A percentile compares a stretch with the other conserved stretches of the same genome.
Evolutionary conservation across 2,888 invertebrate genomes (phyloP).

Genomic region (Ormyrus thymus): DNA sequence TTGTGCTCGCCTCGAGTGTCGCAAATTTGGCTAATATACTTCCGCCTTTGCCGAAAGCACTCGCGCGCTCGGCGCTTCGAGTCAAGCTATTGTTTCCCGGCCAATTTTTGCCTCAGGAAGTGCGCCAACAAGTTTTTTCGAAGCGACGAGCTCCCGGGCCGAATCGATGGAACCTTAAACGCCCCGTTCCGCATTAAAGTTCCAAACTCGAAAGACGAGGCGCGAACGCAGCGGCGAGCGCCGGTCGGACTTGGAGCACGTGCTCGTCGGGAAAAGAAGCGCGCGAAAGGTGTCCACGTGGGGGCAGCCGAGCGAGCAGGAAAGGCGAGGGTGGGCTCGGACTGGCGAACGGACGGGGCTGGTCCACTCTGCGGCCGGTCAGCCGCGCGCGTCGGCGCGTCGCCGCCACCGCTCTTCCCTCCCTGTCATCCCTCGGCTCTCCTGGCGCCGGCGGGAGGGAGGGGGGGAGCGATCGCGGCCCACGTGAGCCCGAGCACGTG

Average conservation of each 20-base stretch:
- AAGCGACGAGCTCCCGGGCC: too few relatives aligned
- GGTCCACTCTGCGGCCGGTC: conserved; percentile 1
- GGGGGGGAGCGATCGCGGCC: conserved; percentile 17
- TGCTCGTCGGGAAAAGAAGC: too few relatives aligned
- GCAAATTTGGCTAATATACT: conserved; percentile 52
- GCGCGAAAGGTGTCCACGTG: too few relatives aligned
- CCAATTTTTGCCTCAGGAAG: conserved; percentile 37
- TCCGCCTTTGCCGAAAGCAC: conserved; percentile 35
- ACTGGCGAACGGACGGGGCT: not conserved
- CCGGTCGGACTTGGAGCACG: too few relatives aligned
- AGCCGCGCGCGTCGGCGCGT: conserved; percentile 28
- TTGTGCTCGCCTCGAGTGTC: conserved; percentile 38
- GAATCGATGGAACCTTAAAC: too few relatives aligned
- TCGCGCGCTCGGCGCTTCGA: not conserved
- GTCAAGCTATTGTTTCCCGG: conserved; percentile 38
- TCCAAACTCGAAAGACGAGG: too few relatives aligned
- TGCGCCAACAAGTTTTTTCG: not conserved
- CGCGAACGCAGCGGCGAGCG: too few relatives aligned
- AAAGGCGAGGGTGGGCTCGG: conserved; percentile 5
- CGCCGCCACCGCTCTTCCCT: not conserved
- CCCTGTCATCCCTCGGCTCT: conserved; percentile 32
- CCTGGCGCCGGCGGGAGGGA: not conserved
- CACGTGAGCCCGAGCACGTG: conserved; percentile 46
- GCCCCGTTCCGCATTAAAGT: too few relatives aligned
- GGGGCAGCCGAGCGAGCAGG: too few relatives aligned